Evolutionary conservation across 2,797 vertebrate species (phyloP), one percentile per base, ranked within the genome.

Genomic region (Pangasius djambal): DNA sequence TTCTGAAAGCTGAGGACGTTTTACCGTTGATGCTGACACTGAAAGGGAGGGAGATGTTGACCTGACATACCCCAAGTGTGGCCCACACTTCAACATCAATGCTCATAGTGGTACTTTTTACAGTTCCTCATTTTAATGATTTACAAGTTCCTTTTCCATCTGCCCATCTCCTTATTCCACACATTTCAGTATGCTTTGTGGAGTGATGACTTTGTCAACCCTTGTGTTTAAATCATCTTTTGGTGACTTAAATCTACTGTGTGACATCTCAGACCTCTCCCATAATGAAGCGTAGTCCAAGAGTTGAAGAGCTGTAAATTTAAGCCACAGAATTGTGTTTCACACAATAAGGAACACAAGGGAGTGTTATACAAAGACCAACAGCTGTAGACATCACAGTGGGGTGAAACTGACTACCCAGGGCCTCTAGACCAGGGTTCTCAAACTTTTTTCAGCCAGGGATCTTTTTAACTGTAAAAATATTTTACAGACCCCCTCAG

Each of bases 1-100:
- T 92, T 91, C 90, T 91, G 91, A 92, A 91, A 92, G 90, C 84
- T 13, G 90, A 88, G 90, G 89, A 92, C 81, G 82, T 91, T 91
- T 90, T 89, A 84, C 90, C 65, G 87, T 86, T 90, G 85, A 79
- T 69, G 87, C 82, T 69, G 67, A 90, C 83, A 89, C 44, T 79
- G 55, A 37, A 86, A 89, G 61, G 86, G 89, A 86, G 88, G 65
- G 48, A 88, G 87, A 44, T n/a, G 82, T 86, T 57, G 83, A 83
- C 70, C 87, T 91, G 78, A 79, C 48, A 55, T 87, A 79, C 69
- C 69, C 89, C 69, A n/a, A 48, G 59, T 88, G 44, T 55, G 40
- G 81, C 87, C 55, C 79, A 69, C 82, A 67, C 63, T 88, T 75
- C 28, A 28, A 69, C 86, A 37, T 65, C 57, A 74, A 85, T 85